phyloP scores from a whole-genome alignment of 2,797 vertebrate genomes.

The Amblyraja radiata region DNA sequence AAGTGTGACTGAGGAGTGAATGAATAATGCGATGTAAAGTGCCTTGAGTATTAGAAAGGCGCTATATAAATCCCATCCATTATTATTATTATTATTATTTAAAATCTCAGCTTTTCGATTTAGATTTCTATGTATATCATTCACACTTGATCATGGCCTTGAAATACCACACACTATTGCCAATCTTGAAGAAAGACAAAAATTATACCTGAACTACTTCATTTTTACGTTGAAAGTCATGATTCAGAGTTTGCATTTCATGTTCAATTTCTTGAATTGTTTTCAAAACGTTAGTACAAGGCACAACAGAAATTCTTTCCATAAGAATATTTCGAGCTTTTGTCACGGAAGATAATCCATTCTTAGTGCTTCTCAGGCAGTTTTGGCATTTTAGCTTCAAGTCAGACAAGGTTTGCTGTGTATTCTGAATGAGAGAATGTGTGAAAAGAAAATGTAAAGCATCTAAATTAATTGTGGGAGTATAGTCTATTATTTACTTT shows the following conservation, averaged over 20 bases:
- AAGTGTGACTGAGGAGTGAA: no score
- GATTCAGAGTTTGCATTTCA: neutral
- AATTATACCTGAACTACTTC: neutral
- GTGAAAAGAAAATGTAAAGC: no score
- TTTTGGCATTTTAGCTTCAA: conserved; percentile 33
- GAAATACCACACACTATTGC: neutral
- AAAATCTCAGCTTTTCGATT: neutral
- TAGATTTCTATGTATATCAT: neutral
- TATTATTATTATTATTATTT: no score
- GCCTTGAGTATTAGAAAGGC: no score
- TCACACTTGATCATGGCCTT: neutral
- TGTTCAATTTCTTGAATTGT: conserved; percentile 15
- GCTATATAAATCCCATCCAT: no score
- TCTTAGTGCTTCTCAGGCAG: neutral
- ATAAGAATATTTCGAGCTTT: neutral
- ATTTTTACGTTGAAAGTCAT: neutral
- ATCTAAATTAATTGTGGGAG: no score
- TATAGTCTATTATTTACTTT: no score
- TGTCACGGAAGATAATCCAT: neutral
- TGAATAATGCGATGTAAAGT: no score
- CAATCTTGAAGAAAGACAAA: neutral
- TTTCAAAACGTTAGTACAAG: neutral
- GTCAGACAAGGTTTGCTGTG: neutral
- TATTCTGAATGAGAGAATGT: neutral
- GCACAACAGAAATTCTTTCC: neutral